These are phyloP conservation scores for Philypnodon macrostomus DNA, from an alignment of 2,797 vertebrate genomes.

Conservation along the genomic window DNA sequence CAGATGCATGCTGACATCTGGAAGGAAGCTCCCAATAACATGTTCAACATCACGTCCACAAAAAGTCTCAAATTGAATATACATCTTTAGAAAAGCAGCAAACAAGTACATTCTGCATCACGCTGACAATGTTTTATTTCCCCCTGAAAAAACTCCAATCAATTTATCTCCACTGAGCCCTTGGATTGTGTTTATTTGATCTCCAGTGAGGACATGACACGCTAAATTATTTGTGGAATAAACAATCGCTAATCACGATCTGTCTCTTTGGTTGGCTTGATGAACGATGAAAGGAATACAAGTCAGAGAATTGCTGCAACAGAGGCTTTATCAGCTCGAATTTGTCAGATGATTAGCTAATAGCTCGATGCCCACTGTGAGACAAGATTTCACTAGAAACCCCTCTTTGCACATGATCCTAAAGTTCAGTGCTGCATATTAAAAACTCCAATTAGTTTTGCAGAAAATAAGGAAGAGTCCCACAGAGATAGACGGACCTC, in stretches of 20 bases:
- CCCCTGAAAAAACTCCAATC: conserved; percentile 18
- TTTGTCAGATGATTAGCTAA: conserved; percentile 29
- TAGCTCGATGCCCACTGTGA: conserved; percentile 11
- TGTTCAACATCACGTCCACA: conserved; percentile 22
- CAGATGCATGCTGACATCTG: conserved; percentile 48
- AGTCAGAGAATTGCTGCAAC: conserved; percentile 2
- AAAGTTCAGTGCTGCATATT: not conserved
- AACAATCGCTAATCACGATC: conserved; percentile 26
- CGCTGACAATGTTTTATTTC: conserved; percentile 12
- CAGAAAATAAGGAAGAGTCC: conserved; percentile 9
- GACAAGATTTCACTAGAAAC: conserved; percentile 18
- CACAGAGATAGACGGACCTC: conserved; percentile 26
- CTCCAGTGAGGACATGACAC: conserved; percentile 41
- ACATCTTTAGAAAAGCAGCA: conserved; percentile 11
- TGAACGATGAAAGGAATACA: conserved; percentile 18
- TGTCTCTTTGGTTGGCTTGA: conserved; percentile 14
- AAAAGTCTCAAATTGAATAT: conserved; percentile 12
- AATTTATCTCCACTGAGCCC: conserved; percentile 24
- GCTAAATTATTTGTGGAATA: conserved; percentile 37
- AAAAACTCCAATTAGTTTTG: conserved; percentile 12
- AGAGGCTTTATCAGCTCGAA: not conserved
- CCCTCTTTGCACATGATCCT: not conserved
- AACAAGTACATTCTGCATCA: conserved; percentile 14
- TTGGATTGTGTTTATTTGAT: conserved; percentile 49
- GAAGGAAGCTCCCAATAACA: conserved; percentile 30